Conservation (phyloP, 2,797 vertebrate species). For the Tachyglossus aculeatus region DNA sequence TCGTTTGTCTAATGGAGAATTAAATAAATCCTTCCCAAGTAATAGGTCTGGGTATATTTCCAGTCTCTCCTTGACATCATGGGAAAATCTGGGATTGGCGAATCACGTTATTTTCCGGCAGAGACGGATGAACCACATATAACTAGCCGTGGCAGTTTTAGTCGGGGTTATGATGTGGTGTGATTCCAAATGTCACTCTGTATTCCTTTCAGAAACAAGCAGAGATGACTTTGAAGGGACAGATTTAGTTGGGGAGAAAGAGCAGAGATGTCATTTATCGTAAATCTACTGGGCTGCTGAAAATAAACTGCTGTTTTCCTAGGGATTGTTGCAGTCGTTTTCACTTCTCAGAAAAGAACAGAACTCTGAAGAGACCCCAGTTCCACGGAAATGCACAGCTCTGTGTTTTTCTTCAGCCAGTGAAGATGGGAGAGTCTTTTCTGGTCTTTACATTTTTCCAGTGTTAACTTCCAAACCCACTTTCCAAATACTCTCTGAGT, state of each 20-base stretch:
- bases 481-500: neutral
- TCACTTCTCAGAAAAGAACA: conserved; percentile 45
- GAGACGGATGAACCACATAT: neutral
- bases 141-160: conserved; percentile 13
- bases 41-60: neutral
- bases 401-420: conserved; percentile 19
- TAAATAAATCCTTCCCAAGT: conserved; percentile 15
- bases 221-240: conserved; percentile 1
- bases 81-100: conserved; percentile 19
- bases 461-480: conserved; percentile 6
- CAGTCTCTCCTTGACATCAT: conserved; percentile 4
- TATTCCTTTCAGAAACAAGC: conserved; percentile 29
- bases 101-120: conserved; percentile 16
- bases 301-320: conserved; percentile 9
- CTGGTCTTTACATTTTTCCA: conserved; percentile 47
- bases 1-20: conserved; percentile 1
- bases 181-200: neutral
- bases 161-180: conserved; percentile 12
- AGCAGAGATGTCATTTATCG: conserved; percentile 8
- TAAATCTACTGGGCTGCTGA: conserved; percentile 8
- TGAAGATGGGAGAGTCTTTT: conserved; percentile 31
- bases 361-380: conserved; percentile 36
- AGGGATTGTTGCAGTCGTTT: conserved; percentile 5
- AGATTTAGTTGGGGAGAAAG: conserved; percentile 23
- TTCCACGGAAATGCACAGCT: conserved; percentile 49